These are phyloP conservation scores for Nomada lathburiana DNA, from an alignment of 2,888 invertebrate species.

Conservation along the genomic window DNA sequence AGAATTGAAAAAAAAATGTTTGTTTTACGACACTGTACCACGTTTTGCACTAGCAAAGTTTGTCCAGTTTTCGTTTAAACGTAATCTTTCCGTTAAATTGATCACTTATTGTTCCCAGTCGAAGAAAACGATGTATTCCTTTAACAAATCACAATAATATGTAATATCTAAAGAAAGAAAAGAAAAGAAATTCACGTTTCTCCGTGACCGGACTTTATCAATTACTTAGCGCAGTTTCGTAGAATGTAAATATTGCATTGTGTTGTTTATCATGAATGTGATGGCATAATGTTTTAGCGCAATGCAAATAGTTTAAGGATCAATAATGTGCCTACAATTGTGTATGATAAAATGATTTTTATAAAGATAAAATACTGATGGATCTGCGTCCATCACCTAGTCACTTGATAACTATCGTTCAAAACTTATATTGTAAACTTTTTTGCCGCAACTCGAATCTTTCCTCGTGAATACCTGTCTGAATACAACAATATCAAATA, in stretches of 20 bases:
- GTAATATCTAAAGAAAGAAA: conserved; percentile 1
- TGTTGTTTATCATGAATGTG: conserved; percentile 63
- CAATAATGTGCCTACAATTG: conserved; percentile 81
- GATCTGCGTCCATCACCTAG: conserved; percentile 82
- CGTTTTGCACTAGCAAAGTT: conserved; percentile 48
- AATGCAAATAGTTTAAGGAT: conserved; percentile 60
- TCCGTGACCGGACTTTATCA: conserved; percentile 64
- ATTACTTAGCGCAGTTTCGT: conserved; percentile 54
- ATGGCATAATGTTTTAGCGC: conserved; percentile 68
- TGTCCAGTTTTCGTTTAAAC: conserved; percentile 55
- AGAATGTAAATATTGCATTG: conserved; percentile 63
- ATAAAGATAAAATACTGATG: conserved; percentile 73
- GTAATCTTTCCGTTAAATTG: conserved; percentile 48
- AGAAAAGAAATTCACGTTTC: conserved; percentile 63
- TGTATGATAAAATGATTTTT: conserved; percentile 70
- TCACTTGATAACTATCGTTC: conserved; percentile 81
- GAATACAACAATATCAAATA: conserved; percentile 81
- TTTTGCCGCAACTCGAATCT: conserved; percentile 77
- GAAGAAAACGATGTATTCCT: conserved; percentile 22
- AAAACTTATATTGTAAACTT: conserved; percentile 75
- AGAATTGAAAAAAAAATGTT: conserved; percentile 4
- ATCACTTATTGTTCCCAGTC: conserved; percentile 53
- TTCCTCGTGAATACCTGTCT: conserved; percentile 67
- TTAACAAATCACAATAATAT: conserved; percentile 12
- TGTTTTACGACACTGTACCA: conserved; percentile 24